Conservation (phyloP, 2,113 vertebrate species). For the Pelvicachromis taeniatus region DNA sequence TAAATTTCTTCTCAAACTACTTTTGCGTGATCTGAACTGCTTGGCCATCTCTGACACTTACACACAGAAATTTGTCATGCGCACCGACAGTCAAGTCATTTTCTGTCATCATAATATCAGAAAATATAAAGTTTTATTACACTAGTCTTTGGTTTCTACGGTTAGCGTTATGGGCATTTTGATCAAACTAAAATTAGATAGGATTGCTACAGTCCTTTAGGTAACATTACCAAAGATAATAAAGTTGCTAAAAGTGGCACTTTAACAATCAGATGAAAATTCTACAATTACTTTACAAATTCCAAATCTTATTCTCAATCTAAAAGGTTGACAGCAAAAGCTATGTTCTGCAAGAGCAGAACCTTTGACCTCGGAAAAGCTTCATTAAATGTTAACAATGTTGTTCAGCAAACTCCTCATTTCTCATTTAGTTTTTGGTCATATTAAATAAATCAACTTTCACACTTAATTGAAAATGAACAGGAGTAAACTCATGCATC, state of each 20-base stretch:
- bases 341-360: background rate
- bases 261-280: background rate
- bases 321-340: background rate
- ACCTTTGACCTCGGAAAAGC: background rate
- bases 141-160: background rate
- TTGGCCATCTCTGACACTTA: background rate
- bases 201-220: background rate
- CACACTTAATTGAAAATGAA: background rate
- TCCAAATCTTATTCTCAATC: background rate
- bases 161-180: background rate
- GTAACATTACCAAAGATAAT: background rate
- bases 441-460: background rate
- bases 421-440: background rate
- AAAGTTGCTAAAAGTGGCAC: background rate
- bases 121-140: background rate
- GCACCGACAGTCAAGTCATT: background rate
- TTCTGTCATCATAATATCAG: background rate
- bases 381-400: background rate
- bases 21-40: background rate
- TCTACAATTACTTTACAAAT: background rate
- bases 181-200: background rate
- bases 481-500: background rate
- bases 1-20: background rate
- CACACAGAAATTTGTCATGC: background rate
- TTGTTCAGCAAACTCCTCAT: background rate